Percentiles rank a stretch among this genome's conserved stretches.
These are phyloP conservation scores for Catagonus wagneri DNA, from an alignment of 2,113 vertebrate genomes.

Conservation along the genomic window DNA sequence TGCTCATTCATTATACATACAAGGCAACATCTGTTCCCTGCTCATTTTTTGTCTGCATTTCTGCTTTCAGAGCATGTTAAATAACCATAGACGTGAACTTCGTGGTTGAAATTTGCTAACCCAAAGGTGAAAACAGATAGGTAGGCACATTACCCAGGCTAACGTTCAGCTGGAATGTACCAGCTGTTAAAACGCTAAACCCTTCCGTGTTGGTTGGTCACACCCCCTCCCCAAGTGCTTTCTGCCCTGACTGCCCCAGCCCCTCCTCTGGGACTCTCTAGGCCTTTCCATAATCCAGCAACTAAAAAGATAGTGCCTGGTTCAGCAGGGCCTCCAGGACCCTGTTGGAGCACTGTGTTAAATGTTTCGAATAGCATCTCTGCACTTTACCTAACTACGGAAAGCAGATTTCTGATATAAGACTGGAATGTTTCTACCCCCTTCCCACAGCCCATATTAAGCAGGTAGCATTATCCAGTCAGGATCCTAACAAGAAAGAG, in stretches of 20 bases:
- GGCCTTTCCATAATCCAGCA: conserved; percentile 13
- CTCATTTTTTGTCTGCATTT: conserved; percentile 69
- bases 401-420: not conserved
- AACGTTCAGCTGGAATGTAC: not conserved
- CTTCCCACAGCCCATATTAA: not conserved
- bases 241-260: not conserved
- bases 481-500: not conserved
- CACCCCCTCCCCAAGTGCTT: not conserved
- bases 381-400: not conserved
- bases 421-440: not conserved
- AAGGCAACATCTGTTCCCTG: conserved; percentile 77
- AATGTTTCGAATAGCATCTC: not conserved
- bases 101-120: conserved; percentile 54
- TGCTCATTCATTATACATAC: conserved; percentile 75
- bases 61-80: conserved; percentile 64
- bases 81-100: conserved; percentile 73
- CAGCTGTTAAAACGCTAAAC: conserved; percentile 59
- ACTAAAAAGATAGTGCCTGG: not conserved
- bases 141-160: not conserved
- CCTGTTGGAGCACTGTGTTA: not conserved
- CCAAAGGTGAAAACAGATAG: conserved; percentile 52
- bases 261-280: not conserved
- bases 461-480: not conserved
- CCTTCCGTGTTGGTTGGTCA: not conserved
- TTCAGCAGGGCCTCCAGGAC: not conserved